Evolutionary conservation across 2,888 invertebrate species (phyloP).

Genomic region (Xanthorhoe spadicearia): DNA sequence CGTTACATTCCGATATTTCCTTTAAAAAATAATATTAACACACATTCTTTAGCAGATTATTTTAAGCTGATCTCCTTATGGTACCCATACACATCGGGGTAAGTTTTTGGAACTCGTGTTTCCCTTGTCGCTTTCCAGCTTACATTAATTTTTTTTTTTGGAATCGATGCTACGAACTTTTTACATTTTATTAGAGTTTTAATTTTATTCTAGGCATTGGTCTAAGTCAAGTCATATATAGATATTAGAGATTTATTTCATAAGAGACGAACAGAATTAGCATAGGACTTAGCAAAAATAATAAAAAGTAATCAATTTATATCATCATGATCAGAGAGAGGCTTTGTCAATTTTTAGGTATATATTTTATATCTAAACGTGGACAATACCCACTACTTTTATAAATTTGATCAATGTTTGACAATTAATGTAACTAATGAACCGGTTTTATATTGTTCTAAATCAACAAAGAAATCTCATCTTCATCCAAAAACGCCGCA

Average conservation of each 20-base stretch:
- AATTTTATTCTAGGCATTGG: not conserved
- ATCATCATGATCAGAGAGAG: no score
- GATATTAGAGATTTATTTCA: not conserved
- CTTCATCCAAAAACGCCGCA: conserved; percentile 7
- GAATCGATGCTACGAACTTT: conserved; percentile 24
- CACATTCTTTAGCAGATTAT: conserved; percentile 11
- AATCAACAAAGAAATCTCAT: conserved; percentile 5
- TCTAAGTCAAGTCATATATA: no score
- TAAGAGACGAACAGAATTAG: not conserved
- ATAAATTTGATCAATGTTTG: no score
- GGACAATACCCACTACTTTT: no score
- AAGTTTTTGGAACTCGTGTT: conserved; percentile 19
- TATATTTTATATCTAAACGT: no score
- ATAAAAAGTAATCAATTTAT: no score
- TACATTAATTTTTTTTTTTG: conserved; percentile 17
- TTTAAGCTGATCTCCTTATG: conserved; percentile 19
- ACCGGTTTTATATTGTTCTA: not conserved
- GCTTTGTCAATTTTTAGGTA: no score
- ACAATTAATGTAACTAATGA: not conserved
- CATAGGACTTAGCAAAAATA: no score
- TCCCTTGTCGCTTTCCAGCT: conserved; percentile 30
- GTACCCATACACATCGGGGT: not conserved
- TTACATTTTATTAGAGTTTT: not conserved
- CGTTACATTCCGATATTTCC: not conserved
- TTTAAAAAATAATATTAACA: not conserved